Percentiles rank a stretch among this genome's conserved stretches.
Conservation (phyloP, 2,888 invertebrate species). For the Macropis europaea region DNA sequence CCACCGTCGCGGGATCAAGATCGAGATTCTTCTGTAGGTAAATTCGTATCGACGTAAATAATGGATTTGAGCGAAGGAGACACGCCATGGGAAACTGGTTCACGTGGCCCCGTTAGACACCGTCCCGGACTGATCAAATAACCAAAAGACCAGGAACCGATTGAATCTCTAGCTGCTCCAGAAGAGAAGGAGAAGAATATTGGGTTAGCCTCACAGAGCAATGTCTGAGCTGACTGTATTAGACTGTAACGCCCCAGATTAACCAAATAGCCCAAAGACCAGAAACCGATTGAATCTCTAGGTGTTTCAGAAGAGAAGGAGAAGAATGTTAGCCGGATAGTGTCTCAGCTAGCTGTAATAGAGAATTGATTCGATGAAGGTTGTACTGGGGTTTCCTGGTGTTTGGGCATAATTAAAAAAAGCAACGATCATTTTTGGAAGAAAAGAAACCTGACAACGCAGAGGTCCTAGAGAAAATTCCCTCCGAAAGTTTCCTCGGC, state of each 20-base stretch:
- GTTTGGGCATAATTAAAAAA: too few species aligned
- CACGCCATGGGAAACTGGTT: constrained; percentile 35
- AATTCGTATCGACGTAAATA: constrained; percentile 70
- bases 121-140: neutral
- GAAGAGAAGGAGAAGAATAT: too few species aligned
- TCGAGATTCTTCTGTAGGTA: constrained; percentile 63
- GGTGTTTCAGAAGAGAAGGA: too few species aligned
- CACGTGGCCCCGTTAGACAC: neutral
- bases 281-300: neutral
- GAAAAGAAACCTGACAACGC: too few species aligned
- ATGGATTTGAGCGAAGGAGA: constrained; percentile 56
- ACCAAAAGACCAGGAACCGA: neutral
- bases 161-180: too few species aligned
- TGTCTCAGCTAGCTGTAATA: neutral
- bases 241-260: neutral
- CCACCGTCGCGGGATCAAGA: constrained; percentile 64
- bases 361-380: too few species aligned
- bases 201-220: too few species aligned
- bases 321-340: too few species aligned
- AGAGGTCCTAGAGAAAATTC: too few species aligned
- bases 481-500: neutral
- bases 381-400: too few species aligned
- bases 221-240: neutral
- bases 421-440: too few species aligned
- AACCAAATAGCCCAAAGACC: too few species aligned